Conservation (phyloP, 2,797 vertebrate species). For the Mionectes olivaceus region DNA sequence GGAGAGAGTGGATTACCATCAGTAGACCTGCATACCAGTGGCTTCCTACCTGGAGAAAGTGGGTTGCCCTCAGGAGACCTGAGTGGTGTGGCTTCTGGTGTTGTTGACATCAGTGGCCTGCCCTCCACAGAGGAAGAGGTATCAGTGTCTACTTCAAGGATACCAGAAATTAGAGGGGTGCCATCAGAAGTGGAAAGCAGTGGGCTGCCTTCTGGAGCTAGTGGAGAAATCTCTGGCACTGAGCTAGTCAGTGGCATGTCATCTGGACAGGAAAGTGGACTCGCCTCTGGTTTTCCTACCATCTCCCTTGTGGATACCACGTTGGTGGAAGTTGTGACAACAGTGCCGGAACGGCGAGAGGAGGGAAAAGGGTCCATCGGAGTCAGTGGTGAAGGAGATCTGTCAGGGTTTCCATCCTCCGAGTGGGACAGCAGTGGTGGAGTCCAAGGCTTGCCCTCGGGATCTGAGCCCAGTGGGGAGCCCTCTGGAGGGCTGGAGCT, state of each 20-base stretch:
- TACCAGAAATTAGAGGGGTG: slow-evolving; percentile 28
- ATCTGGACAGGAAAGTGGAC: slow-evolving; percentile 80
- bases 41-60: slow-evolving; percentile 62
- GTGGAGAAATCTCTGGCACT: slow-evolving; percentile 77
- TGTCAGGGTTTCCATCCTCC: slow-evolving; percentile 68
- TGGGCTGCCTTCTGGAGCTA: slow-evolving; percentile 73
- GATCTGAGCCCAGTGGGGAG: slow-evolving; percentile 65
- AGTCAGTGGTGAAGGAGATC: slow-evolving; percentile 79
- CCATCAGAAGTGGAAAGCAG: slow-evolving; percentile 77
- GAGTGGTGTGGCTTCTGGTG: slow-evolving; percentile 67
- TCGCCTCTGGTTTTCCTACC: slow-evolving; percentile 78
- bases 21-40: slow-evolving; percentile 69
- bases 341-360: slow-evolving; percentile 59
- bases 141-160: slow-evolving; percentile 49
- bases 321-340: slow-evolving; percentile 76
- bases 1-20: slow-evolving; percentile 75
- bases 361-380: slow-evolving; percentile 83
- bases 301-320: slow-evolving; percentile 78
- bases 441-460: slow-evolving; percentile 73
- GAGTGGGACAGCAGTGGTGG: slow-evolving; percentile 62
- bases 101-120: slow-evolving; percentile 69
- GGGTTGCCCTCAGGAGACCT: slow-evolving; percentile 73
- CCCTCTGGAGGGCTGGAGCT: slow-evolving; percentile 56
- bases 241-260: slow-evolving; percentile 71
- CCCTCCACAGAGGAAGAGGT: slow-evolving; percentile 74